These are phyloP conservation scores for Salvelinus alpinus DNA, from an alignment of 2,113 vertebrate genomes.

Conservation along the genomic window DNA sequence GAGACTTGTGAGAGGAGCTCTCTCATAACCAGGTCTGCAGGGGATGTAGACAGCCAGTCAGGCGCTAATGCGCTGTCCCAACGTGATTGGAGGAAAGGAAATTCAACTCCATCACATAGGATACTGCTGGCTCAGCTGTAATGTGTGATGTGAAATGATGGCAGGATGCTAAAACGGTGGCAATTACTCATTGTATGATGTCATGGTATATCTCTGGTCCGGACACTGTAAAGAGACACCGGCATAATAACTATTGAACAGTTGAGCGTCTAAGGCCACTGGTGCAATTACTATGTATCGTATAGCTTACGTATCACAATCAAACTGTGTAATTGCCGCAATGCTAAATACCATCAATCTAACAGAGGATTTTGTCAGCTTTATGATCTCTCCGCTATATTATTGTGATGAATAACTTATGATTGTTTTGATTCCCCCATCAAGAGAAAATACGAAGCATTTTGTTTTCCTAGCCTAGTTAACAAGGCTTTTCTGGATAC, in stretches of 20 bases:
- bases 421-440: conserved; percentile 56
- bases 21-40: conserved; percentile 16
- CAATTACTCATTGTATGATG: conserved; percentile 44
- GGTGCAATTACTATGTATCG: conserved; percentile 24
- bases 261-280: background rate
- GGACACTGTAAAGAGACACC: conserved; percentile 24
- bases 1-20: conserved; percentile 16
- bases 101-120: conserved; percentile 46
- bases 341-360: conserved; percentile 30
- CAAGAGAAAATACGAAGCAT: conserved; percentile 53
- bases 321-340: conserved; percentile 15
- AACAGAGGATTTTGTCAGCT: conserved; percentile 39
- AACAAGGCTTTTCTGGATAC: conserved; percentile 58
- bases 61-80: conserved; percentile 35
- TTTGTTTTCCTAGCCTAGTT: conserved; percentile 51
- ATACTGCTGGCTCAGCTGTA: conserved; percentile 44
- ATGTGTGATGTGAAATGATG: conserved; percentile 48
- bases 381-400: conserved; percentile 32
- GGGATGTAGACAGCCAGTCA: conserved; percentile 26
- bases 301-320: conserved; percentile 26
- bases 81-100: conserved; percentile 42
- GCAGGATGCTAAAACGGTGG: conserved; percentile 24
- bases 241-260: conserved; percentile 20
- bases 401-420: conserved; percentile 61
- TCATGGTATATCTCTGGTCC: conserved; percentile 32